Percentiles rank a stretch among this genome's conserved stretches.
These are phyloP conservation scores for Poeciliopsis retropinna DNA, from an alignment of 2,113 vertebrate genomes.

Conservation along the genomic window DNA sequence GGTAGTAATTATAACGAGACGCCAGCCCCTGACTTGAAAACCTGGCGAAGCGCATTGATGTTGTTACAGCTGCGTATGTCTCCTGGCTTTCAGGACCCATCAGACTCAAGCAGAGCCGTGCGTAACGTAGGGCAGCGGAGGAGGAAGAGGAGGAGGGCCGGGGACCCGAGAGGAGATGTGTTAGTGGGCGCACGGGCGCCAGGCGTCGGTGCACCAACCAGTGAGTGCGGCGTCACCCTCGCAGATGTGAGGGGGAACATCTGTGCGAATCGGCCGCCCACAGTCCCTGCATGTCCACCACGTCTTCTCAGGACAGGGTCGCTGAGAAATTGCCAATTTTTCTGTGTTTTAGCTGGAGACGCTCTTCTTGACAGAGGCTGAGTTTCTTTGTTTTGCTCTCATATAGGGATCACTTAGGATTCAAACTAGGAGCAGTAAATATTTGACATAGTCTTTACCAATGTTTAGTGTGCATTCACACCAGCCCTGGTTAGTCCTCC, in stretches of 20 bases:
- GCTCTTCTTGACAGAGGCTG: slow-evolving; percentile 11
- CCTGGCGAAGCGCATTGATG: slow-evolving; percentile 77
- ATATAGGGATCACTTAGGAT: background rate
- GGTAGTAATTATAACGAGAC: slow-evolving; percentile 76
- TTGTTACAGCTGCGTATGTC: slow-evolving; percentile 77
- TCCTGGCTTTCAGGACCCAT: slow-evolving; percentile 77
- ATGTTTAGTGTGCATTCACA: background rate
- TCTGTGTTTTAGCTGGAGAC: slow-evolving; percentile 10
- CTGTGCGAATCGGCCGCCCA: slow-evolving; percentile 70
- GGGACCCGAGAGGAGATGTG: slow-evolving; percentile 58
- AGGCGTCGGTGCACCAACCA: slow-evolving; percentile 48
- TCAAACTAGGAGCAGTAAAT: no score
- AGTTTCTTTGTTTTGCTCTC: background rate
- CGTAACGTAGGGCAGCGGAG: slow-evolving; percentile 20
- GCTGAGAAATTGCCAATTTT: slow-evolving; percentile 29
- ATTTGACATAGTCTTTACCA: no score
- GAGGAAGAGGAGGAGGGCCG: background rate
- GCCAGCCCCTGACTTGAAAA: slow-evolving; percentile 74
- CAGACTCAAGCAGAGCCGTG: slow-evolving; percentile 72
- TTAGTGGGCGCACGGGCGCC: slow-evolving; percentile 46
- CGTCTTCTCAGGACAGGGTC: slow-evolving; percentile 41
- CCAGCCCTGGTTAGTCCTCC: no score
- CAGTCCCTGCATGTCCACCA: slow-evolving; percentile 57
- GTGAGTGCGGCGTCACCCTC: slow-evolving; percentile 67
- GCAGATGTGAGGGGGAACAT: slow-evolving; percentile 77